Conservation (phyloP, 2,113 vertebrate genomes). For the Tupaia tana region DNA sequence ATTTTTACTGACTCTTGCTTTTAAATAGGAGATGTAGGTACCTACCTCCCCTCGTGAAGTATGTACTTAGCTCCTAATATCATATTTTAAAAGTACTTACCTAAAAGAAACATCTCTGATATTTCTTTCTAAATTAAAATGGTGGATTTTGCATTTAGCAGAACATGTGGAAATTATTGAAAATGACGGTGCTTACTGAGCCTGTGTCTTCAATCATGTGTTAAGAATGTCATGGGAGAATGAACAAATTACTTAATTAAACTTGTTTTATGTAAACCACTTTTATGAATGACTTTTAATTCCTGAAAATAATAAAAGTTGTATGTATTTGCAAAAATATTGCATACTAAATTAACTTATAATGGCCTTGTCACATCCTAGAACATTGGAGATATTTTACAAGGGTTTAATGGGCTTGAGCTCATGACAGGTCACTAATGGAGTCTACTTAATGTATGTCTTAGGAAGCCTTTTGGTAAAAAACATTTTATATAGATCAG, state of each 20-base stretch:
- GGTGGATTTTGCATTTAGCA: conserved; percentile 60
- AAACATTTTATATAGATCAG: conserved; percentile 30
- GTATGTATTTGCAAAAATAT: conserved; percentile 80
- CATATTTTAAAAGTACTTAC: conserved; percentile 65
- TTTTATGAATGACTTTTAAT: conserved; percentile 85
- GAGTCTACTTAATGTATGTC: conserved; percentile 50
- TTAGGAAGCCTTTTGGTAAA: conserved; percentile 24
- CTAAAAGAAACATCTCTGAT: conserved; percentile 53
- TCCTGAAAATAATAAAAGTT: conserved; percentile 83
- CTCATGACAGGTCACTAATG: conserved; percentile 63
- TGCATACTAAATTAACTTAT: conserved; percentile 76
- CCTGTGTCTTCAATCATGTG: conserved; percentile 77
- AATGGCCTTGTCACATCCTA: conserved; percentile 65
- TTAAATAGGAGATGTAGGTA: conserved; percentile 7
- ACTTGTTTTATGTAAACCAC: conserved; percentile 76
- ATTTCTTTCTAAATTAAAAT: conserved; percentile 59
- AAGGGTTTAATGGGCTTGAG: conserved; percentile 64
- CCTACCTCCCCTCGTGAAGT: conserved; percentile 44
- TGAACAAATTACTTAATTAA: conserved; percentile 84
- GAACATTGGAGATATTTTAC: conserved; percentile 65
- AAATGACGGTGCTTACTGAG: conserved; percentile 81
- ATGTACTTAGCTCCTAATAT: conserved; percentile 60
- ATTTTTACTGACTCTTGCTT: conserved; percentile 51
- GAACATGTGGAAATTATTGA: conserved; percentile 82
- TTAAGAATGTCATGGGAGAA: conserved; percentile 80